Evolutionary conservation across 1,140 invertebrate genomes (phyloP).

Genomic region (Scaptomyza hsui): DNA sequence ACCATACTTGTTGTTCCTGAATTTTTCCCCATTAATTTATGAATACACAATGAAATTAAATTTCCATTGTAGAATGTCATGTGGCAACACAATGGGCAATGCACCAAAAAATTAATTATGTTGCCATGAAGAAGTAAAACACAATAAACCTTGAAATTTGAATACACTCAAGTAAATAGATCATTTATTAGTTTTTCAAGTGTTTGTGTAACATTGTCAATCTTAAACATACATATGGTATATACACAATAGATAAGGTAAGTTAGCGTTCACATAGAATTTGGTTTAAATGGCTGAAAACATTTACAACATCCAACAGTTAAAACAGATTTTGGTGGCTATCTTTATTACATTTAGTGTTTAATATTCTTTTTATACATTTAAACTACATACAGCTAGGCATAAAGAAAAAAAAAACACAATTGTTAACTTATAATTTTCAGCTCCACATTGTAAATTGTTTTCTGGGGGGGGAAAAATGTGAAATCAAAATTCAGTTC

Average conservation of each 20-base stretch:
- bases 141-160: neutral
- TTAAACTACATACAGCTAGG: slow-evolving; percentile 15
- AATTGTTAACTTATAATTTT: slow-evolving; percentile 16
- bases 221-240: slow-evolving; percentile 1
- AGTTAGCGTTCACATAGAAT: neutral
- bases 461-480: slow-evolving; percentile 4
- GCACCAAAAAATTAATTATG: slow-evolving; percentile 1
- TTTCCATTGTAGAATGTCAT: slow-evolving; percentile 23
- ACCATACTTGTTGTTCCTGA: slow-evolving; percentile 1
- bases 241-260: slow-evolving; percentile 16
- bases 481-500: slow-evolving; percentile 62
- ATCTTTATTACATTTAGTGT: slow-evolving; percentile 3
- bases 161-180: slow-evolving; percentile 72
- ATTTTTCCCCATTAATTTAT: slow-evolving; percentile 14
- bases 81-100: slow-evolving; percentile 11
- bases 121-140: neutral
- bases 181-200: slow-evolving; percentile 58
- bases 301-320: slow-evolving; percentile 62
- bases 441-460: slow-evolving; percentile 4
- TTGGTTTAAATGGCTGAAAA: slow-evolving; percentile 1
- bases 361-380: neutral
- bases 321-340: slow-evolving; percentile 37
- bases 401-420: slow-evolving; percentile 34
- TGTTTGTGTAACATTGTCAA: slow-evolving; percentile 26
- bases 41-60: slow-evolving; percentile 43